Evolutionary conservation across 2,888 invertebrate species (phyloP).

Genomic region (Hydriomena furcata): DNA sequence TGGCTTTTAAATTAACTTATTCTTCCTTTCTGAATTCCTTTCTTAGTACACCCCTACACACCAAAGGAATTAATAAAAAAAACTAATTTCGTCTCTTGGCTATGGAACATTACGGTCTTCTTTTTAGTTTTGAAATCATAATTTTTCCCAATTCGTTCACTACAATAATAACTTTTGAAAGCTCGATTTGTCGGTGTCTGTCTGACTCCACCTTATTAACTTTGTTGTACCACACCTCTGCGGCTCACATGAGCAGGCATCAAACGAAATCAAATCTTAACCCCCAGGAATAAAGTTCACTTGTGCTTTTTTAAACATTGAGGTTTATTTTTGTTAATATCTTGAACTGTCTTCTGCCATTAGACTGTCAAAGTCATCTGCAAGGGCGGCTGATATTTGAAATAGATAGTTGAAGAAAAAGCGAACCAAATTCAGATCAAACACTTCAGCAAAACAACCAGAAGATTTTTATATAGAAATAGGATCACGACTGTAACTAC

Average conservation of each 20-base stretch:
- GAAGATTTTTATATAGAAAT: too few relatives aligned
- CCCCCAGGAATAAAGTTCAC: constrained; percentile 19
- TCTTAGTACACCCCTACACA: too few relatives aligned
- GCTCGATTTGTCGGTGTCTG: constrained; percentile 1
- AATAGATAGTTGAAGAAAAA: constrained; percentile 39
- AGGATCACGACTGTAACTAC: too few relatives aligned
- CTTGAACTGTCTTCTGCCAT: constrained; percentile 53
- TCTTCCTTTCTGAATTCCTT: too few relatives aligned
- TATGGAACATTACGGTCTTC: too few relatives aligned
- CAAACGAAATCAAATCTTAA: constrained; percentile 39
- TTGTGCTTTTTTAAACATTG: constrained; percentile 12
- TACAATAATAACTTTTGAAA: neutral
- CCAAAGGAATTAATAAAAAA: too few relatives aligned
- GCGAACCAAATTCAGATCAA: neutral
- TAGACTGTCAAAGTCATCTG: constrained; percentile 59
- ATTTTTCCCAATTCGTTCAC: too few relatives aligned
- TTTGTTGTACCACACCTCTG: constrained; percentile 28
- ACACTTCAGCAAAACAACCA: neutral
- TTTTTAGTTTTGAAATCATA: too few relatives aligned
- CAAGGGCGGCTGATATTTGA: constrained; percentile 45
- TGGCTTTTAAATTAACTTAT: too few relatives aligned
- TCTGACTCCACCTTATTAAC: constrained; percentile 15
- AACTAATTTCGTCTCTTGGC: too few relatives aligned
- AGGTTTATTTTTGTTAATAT: constrained; percentile 46
- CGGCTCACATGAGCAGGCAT: constrained; percentile 10